A percentile compares a stretch with the other conserved stretches of the same genome.
These are phyloP conservation scores for Leptinotarsa peninsularis DNA, from an alignment of 2,888 invertebrate genomes.

Conservation along the genomic window DNA sequence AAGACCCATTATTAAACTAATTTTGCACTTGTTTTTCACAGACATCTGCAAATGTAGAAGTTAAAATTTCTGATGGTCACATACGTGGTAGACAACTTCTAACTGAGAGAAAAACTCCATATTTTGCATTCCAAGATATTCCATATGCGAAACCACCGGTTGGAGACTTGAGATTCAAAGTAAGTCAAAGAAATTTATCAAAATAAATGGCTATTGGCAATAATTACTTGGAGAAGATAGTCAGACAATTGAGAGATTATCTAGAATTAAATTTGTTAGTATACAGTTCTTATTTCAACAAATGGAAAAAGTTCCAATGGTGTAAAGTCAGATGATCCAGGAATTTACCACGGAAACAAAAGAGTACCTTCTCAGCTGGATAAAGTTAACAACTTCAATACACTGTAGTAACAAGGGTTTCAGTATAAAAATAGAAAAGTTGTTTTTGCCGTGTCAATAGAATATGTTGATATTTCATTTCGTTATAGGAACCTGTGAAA, in stretches of 20 bases:
- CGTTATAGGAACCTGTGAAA: slow-evolving; percentile 15
- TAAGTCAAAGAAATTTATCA: background rate
- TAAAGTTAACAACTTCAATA: no score
- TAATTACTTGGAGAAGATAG: no score
- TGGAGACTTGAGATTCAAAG: slow-evolving; percentile 28
- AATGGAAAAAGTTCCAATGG: no score
- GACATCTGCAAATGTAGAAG: slow-evolving; percentile 3
- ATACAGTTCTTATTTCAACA: no score
- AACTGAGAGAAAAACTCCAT: slow-evolving; percentile 9
- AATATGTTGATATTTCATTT: background rate
- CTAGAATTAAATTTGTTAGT: no score
- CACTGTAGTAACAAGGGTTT: no score
- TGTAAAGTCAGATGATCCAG: no score
- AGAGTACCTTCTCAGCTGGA: no score
- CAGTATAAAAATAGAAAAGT: no score
- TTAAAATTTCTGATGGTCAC: slow-evolving; percentile 13
- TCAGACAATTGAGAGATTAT: no score
- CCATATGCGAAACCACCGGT: slow-evolving; percentile 28
- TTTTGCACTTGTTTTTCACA: background rate
- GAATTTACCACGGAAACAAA: no score
- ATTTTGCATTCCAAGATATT: slow-evolving; percentile 25
- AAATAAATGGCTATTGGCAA: background rate
- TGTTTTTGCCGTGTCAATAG: background rate
- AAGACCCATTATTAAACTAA: background rate
- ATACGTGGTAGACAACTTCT: slow-evolving; percentile 7